Conservation (phyloP, 2,113 vertebrate genomes). For the Aegotheles bennettii region DNA sequence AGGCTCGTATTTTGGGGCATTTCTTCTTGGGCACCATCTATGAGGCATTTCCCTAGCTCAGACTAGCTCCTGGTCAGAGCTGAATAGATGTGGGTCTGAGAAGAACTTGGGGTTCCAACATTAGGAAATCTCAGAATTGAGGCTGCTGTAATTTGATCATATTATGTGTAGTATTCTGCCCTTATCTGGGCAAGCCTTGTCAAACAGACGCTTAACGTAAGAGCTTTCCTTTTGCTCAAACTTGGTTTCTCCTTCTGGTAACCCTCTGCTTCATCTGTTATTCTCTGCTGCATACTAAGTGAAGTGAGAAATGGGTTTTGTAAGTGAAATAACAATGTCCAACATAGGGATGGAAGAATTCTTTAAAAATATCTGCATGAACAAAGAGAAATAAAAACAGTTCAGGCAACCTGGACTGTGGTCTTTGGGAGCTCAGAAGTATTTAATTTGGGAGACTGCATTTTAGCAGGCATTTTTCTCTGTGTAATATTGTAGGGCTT, state of each 20-base stretch:
- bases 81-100: background rate
- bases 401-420: background rate
- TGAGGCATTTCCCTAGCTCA: background rate
- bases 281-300: background rate
- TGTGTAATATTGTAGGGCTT: background rate
- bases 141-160: background rate
- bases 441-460: background rate
- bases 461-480: background rate
- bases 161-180: background rate
- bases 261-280: background rate
- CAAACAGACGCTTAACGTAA: rapidly evolving
- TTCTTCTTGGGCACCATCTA: background rate
- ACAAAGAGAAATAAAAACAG: background rate
- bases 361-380: background rate
- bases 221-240: background rate
- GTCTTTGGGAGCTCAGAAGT: background rate
- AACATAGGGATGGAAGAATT: background rate
- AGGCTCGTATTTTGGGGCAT: background rate
- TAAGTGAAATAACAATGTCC: background rate
- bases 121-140: background rate
- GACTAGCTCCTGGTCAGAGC: background rate
- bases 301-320: background rate
- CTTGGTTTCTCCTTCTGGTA: background rate
- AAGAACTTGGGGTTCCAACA: background rate
- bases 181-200: background rate